Evolutionary conservation across 2,888 invertebrate genomes (phyloP), one percentile per base, ranked within the genome.

Genomic region (Herminia tarsipennalis): DNA sequence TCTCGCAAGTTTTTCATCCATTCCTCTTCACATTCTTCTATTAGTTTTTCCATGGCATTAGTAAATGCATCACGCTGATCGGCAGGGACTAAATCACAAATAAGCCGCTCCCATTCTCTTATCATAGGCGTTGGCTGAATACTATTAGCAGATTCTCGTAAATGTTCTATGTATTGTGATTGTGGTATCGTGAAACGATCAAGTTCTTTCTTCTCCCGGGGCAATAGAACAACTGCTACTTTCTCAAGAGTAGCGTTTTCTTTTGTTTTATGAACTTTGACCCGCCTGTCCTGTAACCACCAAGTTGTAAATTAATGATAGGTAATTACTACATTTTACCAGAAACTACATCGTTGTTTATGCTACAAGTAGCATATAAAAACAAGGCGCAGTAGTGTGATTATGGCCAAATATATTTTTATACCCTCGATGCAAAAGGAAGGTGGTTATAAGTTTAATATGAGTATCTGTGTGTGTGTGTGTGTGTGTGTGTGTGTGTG

Each of bases 41-140:
- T 86, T 13, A 94, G 83, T 3, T 80, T 84, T 14, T 92, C 85
- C 25, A 93, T 86, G 0, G 94, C 68, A 16, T 84, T 76, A 0
- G 93, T 92, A 72, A 92, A 95, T 28, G 92, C 89, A 16, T 79
- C 80, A 46, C 93, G 92, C 8, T 95, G 77, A 34, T 88, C 86
- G 0, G 78, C 73, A 0, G 93, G 93, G 0, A 94, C 89, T 33
- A 93, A 92, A 35, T 83, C 88, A 33, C 90, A 82, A 42, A 96
- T 95, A 67, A 92, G 93, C 4, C 86, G 73, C 77, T 95, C 94
- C 81, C 94, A 94, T 22, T 92, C 88, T 14, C 88, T 86, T 1
- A 93, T 86, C 93, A 95, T 94, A 3, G 92, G 92, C 0, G 94
- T 93, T 3, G 93, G 93, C 25, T 92, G 85, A 30, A 94, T 90